Conservation (phyloP, 2,113 vertebrate genomes). For the Manacus vitellinus region DNA sequence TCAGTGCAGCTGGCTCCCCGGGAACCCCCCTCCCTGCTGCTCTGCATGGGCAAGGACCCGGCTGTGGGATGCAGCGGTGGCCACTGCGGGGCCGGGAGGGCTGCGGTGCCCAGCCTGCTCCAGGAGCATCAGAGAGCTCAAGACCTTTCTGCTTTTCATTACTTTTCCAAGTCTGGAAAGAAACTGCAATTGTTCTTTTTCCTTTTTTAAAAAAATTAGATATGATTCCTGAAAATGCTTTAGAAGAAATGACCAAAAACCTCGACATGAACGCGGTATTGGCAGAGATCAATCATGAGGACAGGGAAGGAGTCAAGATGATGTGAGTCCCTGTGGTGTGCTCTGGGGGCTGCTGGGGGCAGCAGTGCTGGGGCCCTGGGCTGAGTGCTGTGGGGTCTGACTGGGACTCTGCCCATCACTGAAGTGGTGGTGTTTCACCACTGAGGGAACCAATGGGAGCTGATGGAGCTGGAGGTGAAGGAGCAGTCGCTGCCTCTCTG, state of each 20-base stretch:
- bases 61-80: rapidly evolving
- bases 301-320: conserved; percentile 86
- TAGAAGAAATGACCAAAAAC: conserved; percentile 98
- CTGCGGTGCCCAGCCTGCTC: rapidly evolving
- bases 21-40: background rate
- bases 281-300: conserved; percentile 81
- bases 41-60: background rate
- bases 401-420: background rate
- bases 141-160: background rate
- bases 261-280: conserved; percentile 93
- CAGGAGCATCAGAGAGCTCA: rapidly evolving
- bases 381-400: background rate
- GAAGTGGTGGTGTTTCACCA: background rate
- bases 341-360: background rate
- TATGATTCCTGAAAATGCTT: conserved; percentile 97
- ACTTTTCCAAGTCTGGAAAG: background rate
- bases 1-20: background rate
- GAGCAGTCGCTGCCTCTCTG: background rate
- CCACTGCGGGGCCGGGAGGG: background rate
- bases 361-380: background rate
- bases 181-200: background rate
- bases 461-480: background rate
- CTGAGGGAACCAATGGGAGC: background rate
- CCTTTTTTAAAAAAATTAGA: conserved; percentile 65
- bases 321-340: conserved; percentile 79